A percentile compares a stretch with the other conserved stretches of the same genome.
These are phyloP conservation scores for Nudaria mundana DNA, from an alignment of 2,888 invertebrate species.

Conservation along the genomic window DNA sequence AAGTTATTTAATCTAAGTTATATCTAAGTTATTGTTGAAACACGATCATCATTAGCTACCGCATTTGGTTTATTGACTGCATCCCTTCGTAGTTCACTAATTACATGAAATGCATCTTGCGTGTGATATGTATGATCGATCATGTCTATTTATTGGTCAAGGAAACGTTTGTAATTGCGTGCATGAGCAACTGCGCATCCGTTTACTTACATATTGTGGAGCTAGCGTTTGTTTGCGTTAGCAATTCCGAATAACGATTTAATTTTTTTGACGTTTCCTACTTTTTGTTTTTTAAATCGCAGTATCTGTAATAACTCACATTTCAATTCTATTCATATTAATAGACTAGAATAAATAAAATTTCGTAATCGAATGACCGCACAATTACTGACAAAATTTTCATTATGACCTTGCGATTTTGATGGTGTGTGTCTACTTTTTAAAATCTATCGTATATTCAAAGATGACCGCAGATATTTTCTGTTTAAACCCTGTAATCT, in stretches of 20 bases:
- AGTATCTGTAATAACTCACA: conserved; percentile 13
- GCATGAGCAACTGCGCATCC: conserved; percentile 30
- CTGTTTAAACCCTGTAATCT: too few species aligned
- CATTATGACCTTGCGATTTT: background rate
- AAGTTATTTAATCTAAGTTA: background rate
- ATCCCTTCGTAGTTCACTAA: conserved; percentile 2
- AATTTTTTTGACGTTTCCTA: conserved; percentile 22
- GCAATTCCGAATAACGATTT: conserved; percentile 21
- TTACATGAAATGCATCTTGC: conserved; percentile 8
- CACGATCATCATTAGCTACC: background rate
- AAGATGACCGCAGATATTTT: too few species aligned
- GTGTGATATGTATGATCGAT: too few species aligned
- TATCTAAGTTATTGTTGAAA: background rate
- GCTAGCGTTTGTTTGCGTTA: conserved; percentile 28
- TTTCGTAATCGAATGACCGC: too few species aligned
- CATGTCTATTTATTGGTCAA: conserved; percentile 25
- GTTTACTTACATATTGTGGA: conserved; percentile 26
- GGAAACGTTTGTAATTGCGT: conserved; percentile 25
- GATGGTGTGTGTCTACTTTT: too few species aligned
- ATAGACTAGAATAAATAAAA: too few species aligned
- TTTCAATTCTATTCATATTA: conserved; percentile 17
- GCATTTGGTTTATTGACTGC: background rate
- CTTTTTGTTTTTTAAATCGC: conserved; percentile 17
- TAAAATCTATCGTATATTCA: too few species aligned
- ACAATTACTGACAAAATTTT: too few species aligned